These are phyloP conservation scores for Apteryx mantelli DNA, from an alignment of 2,113 vertebrate species.

Conservation along the genomic window DNA sequence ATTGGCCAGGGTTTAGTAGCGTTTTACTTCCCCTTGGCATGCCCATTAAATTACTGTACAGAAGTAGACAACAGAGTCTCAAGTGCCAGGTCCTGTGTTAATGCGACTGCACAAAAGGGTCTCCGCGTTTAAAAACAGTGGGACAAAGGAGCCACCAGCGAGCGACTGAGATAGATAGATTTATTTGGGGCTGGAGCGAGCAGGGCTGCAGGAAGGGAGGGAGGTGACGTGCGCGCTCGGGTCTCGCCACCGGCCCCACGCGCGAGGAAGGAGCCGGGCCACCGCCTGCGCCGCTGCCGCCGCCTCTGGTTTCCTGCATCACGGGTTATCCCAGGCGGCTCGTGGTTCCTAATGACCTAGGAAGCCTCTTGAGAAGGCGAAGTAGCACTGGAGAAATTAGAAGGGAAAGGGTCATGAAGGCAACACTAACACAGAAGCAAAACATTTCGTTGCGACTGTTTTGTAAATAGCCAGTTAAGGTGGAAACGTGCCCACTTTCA, in stretches of 20 bases:
- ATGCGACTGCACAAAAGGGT: background rate
- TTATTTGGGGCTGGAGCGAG: conserved; percentile 12
- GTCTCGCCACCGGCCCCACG: background rate
- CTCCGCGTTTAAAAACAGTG: background rate
- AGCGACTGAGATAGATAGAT: conserved; percentile 8
- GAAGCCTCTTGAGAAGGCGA: background rate
- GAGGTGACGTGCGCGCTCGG: background rate
- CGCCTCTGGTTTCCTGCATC: background rate
- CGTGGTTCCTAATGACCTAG: background rate
- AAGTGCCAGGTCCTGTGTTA: background rate
- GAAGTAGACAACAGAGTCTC: conserved; percentile 32
- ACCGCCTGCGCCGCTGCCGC: too few relatives aligned
- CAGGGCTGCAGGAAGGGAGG: background rate
- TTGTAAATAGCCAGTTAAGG: background rate
- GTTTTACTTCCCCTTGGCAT: conserved; percentile 2
- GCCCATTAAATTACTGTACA: conserved; percentile 49
- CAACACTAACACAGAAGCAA: background rate
- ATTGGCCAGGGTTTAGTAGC: conserved; percentile 1
- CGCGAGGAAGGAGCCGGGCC: background rate
- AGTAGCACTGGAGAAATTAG: background rate
- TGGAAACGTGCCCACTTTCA: background rate
- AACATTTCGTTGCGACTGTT: background rate
- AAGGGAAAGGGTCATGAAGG: background rate
- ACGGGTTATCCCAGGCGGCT: background rate
- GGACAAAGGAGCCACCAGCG: conserved; percentile 19